Evolutionary conservation across 2,888 invertebrate genomes (phyloP), one percentile per base, ranked within the genome.

Genomic region (Heteropelma amictum): DNA sequence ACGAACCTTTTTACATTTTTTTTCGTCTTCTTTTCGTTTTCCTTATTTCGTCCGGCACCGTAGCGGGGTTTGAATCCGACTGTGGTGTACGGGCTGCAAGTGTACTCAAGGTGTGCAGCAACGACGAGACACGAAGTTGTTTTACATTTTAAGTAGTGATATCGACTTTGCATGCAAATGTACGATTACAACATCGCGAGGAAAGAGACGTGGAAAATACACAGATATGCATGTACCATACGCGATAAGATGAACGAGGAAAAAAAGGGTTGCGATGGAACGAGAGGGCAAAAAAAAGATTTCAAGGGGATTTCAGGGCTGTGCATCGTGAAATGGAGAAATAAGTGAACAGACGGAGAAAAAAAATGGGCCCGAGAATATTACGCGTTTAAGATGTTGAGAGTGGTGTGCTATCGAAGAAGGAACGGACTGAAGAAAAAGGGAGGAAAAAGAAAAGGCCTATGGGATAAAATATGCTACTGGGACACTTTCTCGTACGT

Each of bases 131-230:
- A 74, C 81, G 77, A 80, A 84, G 87, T 87, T 88, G 87, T 87
- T 89, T 89, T 87, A 87, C 90, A 90, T 90, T 90, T 90, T 90
- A 90, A 88, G 87, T 85, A 87, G 87, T 88, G 87, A 89, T 89
- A 88, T 89, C 89, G 89, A 90, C 90, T 91, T 91, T 91, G 91
- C 91, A 91, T 91, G 89, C 90, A 91, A 91, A 91, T 91, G 89
- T 89, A 89, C 89, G 89, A 91, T 91, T 91, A 91, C 89, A 87
- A 64, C 58, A 23, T 85, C 80, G 64, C 75, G 79, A 70, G 45
- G 64, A 53, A 49, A 65, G 40, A 64, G 74, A 8, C 42, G 12
- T 14, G 53, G 14, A 10, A 42, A 33, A 65, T 40, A 12, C 54
- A 45, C 26, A 40, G 53, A 12, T 12, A 60, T 60, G 19, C n/a